Evolutionary conservation across 2,888 invertebrate genomes (phyloP).

Genomic region (Strigamia maritima): DNA sequence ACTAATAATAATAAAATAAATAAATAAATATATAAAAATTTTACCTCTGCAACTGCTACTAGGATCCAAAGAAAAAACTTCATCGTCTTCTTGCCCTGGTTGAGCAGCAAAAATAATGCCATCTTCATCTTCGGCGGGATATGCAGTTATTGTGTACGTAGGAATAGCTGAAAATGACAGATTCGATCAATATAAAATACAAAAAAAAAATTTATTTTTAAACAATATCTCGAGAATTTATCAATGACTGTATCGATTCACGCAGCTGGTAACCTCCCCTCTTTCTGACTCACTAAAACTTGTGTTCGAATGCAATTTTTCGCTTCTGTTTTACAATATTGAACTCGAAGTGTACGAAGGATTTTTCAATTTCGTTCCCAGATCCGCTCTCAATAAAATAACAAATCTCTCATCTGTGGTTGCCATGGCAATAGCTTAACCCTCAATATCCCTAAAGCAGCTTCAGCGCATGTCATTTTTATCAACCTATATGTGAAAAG

Average conservation of each 20-base stretch:
- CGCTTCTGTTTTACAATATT: background rate
- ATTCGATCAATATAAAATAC: background rate
- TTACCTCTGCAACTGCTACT: conserved; percentile 25
- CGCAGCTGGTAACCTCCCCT: background rate
- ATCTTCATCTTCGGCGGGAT: conserved; percentile 57
- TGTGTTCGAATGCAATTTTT: background rate
- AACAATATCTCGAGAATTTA: background rate
- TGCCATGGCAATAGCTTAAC: conserved; percentile 24
- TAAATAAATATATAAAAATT: background rate
- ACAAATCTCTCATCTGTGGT: conserved; percentile 20
- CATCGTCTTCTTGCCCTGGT: conserved; percentile 53
- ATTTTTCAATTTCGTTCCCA: background rate
- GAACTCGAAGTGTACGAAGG: background rate
- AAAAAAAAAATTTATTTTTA: background rate
- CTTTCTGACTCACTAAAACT: background rate
- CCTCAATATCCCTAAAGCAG: background rate
- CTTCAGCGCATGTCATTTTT: conserved; percentile 1
- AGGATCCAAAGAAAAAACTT: background rate
- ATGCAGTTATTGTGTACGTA: conserved; percentile 13
- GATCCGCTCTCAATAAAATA: background rate
- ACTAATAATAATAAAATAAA: too few relatives aligned
- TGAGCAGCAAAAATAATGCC: conserved; percentile 84
- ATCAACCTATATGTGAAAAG: conserved; percentile 3
- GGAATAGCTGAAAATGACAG: conserved; percentile 8
- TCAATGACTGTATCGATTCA: background rate